A percentile compares a stretch with the other conserved stretches of the same genome.
phyloP scores from a whole-genome alignment of 2,113 vertebrate genomes.

The Semicossyphus pulcher region DNA sequence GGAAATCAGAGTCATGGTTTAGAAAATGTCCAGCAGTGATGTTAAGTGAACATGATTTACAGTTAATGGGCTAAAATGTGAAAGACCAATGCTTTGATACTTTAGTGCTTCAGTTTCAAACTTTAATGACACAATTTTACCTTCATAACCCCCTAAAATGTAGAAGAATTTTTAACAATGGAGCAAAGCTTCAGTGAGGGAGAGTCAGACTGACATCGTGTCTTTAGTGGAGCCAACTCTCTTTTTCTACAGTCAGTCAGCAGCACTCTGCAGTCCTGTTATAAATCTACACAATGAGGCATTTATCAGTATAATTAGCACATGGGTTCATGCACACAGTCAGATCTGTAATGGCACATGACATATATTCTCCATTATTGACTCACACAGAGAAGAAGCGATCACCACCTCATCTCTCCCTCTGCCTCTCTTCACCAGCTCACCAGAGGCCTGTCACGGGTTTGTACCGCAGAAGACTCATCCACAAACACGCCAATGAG shows the following conservation, averaged over 20 bases:
- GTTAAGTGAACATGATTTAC: constrained; percentile 44
- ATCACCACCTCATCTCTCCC: constrained; percentile 50
- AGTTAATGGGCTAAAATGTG: constrained; percentile 41
- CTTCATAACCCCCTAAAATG: neutral
- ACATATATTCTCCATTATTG: constrained; percentile 68
- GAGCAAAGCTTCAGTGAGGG: too few relatives aligned
- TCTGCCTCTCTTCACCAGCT: constrained; percentile 49
- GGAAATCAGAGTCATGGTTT: constrained; percentile 53
- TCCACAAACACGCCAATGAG: too few relatives aligned
- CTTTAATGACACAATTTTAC: too few relatives aligned
- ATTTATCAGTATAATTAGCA: constrained; percentile 75
- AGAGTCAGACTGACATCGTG: too few relatives aligned
- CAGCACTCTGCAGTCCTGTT: constrained; percentile 39
- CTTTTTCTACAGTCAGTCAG: too few relatives aligned
- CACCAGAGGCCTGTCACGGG: too few relatives aligned
- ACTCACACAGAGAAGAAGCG: constrained; percentile 31
- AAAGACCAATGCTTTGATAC: neutral
- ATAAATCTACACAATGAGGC: constrained; percentile 77
- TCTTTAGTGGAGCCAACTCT: too few relatives aligned
- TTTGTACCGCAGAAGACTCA: too few relatives aligned
- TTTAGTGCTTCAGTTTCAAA: constrained; percentile 12
- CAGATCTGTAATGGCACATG: constrained; percentile 68
- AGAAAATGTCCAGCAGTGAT: constrained; percentile 51
- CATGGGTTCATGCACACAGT: constrained; percentile 55
- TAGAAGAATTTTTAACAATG: too few relatives aligned